Percentiles rank a stretch among this genome's conserved stretches.
These are phyloP conservation scores for Natator depressus DNA, from an alignment of 2,113 vertebrate species.

Conservation along the genomic window DNA sequence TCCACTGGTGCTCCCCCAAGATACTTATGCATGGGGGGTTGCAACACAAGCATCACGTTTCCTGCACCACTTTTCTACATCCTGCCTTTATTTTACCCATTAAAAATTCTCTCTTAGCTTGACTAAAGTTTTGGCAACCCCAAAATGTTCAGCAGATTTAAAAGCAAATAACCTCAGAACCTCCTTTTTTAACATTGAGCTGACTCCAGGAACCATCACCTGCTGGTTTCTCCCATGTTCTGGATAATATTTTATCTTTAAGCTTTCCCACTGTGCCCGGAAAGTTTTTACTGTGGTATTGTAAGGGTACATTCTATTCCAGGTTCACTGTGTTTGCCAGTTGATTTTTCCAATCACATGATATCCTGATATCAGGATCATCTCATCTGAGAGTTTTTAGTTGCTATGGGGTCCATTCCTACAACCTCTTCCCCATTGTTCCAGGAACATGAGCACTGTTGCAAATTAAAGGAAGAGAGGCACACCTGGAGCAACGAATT, in stretches of 20 bases:
- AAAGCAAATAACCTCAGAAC: neutral
- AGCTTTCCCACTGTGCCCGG: slow-evolving; percentile 1
- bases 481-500: neutral
- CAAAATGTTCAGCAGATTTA: slow-evolving; percentile 10
- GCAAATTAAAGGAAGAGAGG: neutral
- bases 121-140: neutral
- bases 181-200: slow-evolving; percentile 8
- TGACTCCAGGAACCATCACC: slow-evolving; percentile 3
- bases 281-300: neutral
- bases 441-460: neutral
- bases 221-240: neutral
- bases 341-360: neutral
- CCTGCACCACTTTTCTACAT: slow-evolving; percentile 8
- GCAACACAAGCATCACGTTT: neutral
- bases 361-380: neutral
- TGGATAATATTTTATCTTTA: slow-evolving; percentile 13
- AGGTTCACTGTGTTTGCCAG: neutral
- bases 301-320: neutral
- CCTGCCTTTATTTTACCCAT: neutral
- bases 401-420: neutral
- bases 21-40: neutral
- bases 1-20: neutral
- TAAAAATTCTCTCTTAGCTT: neutral
- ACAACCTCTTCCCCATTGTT: neutral
- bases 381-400: neutral